Evolutionary conservation across 2,113 vertebrate genomes (phyloP), one percentile per base, ranked within the genome.

Genomic region (Syngnathoides biaculeatus): DNA sequence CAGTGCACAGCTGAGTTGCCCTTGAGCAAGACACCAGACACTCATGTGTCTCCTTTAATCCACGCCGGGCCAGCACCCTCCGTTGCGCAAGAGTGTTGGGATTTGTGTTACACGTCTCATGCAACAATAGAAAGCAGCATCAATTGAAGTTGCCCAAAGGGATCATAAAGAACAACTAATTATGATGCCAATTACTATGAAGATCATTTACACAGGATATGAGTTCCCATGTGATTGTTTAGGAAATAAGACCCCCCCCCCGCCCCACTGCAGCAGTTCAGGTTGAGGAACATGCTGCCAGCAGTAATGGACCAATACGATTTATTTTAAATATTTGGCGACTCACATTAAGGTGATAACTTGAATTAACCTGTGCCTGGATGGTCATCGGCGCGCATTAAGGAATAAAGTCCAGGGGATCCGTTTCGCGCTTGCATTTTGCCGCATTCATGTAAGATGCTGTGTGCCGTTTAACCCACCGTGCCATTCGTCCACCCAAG

Each of bases 401-500:
- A 48, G 17, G 45, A 48, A 48, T 48, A 48, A 48, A 48, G 17
- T 48, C n/a, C n/a, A n/a, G n/a, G n/a, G n/a, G n/a, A n/a, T n/a
- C n/a, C n/a, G n/a, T 8, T 15, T 2, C 5, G 10, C 5, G 2
- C 8, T 22, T 20, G 35, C 3, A 11, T 11, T 5, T 10, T 3
- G 58, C n/a, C n/a, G 38, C 4, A 35, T 59, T 5, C 39, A 22
- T 14, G 39, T 15, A 20, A n/a, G 8, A 8, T 10, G 20, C 22
- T 6, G 22, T 14, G 24, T 26, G 22, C 26, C 26, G 9, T 55
- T 26, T 35, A 68, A 87, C 85, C 79, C 71, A 94, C 93, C 93
- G 60, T 92, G 92, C 92, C 93, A 94, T 76, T 94, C 93, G 4
- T 94, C 93, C 27, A 85, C 73, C 93, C 93, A 94, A 2, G 92